A percentile compares a stretch with the other conserved stretches of the same genome.
Evolutionary conservation across 2,797 vertebrate species (phyloP).

Genomic region (Diglossa cyanea): DNA sequence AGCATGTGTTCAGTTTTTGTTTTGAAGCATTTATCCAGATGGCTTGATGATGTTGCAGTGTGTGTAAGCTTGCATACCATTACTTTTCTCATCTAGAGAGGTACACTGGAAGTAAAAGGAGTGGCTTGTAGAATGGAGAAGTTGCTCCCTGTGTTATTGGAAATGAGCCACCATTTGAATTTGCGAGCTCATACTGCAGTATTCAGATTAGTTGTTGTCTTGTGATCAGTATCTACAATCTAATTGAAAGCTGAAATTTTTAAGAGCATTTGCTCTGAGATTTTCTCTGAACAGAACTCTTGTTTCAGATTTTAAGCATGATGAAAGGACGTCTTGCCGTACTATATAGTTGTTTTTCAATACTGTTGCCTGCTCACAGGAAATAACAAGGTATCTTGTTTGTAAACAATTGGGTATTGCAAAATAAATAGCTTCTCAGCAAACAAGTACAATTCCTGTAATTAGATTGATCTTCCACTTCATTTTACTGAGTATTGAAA

Average conservation of each 20-base stretch:
- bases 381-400: slow-evolving; percentile 32
- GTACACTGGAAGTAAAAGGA: slow-evolving; percentile 40
- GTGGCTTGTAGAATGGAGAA: slow-evolving; percentile 48
- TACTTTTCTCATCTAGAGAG: slow-evolving; percentile 30
- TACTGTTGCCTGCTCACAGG: slow-evolving; percentile 20
- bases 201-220: slow-evolving; percentile 59
- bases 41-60: background rate
- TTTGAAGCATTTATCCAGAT: background rate
- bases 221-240: slow-evolving; percentile 52
- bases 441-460: background rate
- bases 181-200: slow-evolving; percentile 64
- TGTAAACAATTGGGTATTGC: background rate
- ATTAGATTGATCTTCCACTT: background rate
- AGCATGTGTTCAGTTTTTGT: background rate
- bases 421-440: slow-evolving; percentile 15
- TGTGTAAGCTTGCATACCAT: slow-evolving; percentile 1
- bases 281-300: slow-evolving; percentile 44
- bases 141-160: slow-evolving; percentile 35
- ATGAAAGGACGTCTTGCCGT: background rate
- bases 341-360: slow-evolving; percentile 9
- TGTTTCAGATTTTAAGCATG: slow-evolving; percentile 40
- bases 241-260: slow-evolving; percentile 44
- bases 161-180: slow-evolving; percentile 62
- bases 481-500: background rate
- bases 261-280: slow-evolving; percentile 47